A percentile compares a stretch with the other conserved stretches of the same genome.
Evolutionary conservation across 2,888 invertebrate species (phyloP).

Genomic region (Orchestes rusci): DNA sequence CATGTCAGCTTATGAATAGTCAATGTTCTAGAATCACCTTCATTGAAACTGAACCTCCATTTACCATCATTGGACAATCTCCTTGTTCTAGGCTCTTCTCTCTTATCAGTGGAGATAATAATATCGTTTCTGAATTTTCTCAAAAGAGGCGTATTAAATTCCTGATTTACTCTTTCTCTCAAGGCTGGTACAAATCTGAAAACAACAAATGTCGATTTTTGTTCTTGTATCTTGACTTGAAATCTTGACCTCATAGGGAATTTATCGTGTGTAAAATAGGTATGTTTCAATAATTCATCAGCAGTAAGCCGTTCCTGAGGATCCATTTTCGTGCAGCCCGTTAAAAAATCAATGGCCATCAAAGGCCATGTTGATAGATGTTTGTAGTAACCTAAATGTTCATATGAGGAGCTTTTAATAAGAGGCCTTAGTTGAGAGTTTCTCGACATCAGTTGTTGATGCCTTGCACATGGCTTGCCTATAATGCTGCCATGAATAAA

Average conservation of each 20-base stretch:
- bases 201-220: background rate
- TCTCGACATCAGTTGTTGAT: conserved; percentile 44
- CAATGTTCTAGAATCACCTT: too few relatives aligned
- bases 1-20: background rate
- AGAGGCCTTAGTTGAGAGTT: conserved; percentile 44
- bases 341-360: conserved; percentile 44
- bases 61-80: conserved; percentile 20
- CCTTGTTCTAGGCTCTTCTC: conserved; percentile 31
- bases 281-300: conserved; percentile 56
- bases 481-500: background rate
- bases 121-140: conserved; percentile 41
- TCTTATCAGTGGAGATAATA: conserved; percentile 39
- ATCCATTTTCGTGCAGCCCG: conserved; percentile 53
- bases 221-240: background rate
- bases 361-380: conserved; percentile 44
- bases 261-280: conserved; percentile 55
- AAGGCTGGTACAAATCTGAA: conserved; percentile 57
- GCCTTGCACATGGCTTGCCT: conserved; percentile 46
- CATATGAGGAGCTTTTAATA: conserved; percentile 34
- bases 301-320: conserved; percentile 58
- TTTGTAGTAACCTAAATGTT: conserved; percentile 34
- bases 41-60: conserved; percentile 39
- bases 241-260: conserved; percentile 15
- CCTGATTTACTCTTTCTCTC: conserved; percentile 55
- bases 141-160: conserved; percentile 52